phyloP scores from a whole-genome alignment of 2,113 vertebrate species.

The Morone chrysops region DNA sequence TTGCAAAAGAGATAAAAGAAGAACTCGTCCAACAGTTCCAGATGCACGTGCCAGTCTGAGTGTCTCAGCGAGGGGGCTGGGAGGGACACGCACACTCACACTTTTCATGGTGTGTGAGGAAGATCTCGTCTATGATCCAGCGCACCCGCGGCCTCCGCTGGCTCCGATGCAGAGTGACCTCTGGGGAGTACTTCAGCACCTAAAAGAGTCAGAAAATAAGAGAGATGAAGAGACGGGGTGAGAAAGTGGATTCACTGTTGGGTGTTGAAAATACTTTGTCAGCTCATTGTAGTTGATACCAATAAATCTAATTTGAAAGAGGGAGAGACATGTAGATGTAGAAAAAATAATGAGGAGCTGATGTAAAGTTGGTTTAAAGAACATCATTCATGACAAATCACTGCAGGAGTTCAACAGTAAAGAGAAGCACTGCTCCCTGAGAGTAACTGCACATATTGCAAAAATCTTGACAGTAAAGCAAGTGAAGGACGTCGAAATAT shows the following conservation, averaged over 20 bases:
- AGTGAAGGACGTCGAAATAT: background rate
- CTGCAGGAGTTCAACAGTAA: background rate
- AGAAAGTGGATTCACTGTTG: background rate
- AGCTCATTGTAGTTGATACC: background rate
- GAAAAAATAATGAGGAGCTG: background rate
- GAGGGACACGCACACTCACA: constrained; percentile 94
- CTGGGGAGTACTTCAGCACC: constrained; percentile 94
- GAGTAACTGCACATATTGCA: background rate
- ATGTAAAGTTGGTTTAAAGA: constrained; percentile 6
- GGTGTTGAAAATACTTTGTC: background rate
- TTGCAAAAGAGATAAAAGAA: constrained; percentile 43
- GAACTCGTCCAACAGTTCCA: constrained; percentile 56
- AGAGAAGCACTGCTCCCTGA: background rate
- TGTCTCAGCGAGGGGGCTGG: constrained; percentile 91
- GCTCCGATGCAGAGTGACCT: constrained; percentile 75
- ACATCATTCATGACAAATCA: background rate
- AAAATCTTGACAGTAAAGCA: background rate
- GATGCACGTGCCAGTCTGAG: background rate
- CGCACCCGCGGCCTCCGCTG: constrained; percentile 81
- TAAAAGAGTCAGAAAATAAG: constrained; percentile 65
- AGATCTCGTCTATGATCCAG: constrained; percentile 92
- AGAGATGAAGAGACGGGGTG: background rate
- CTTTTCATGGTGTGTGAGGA: constrained; percentile 93
- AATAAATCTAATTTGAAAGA: background rate
- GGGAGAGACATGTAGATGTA: background rate